Evolutionary conservation across 2,113 vertebrate species (phyloP), one percentile per base, ranked within the genome.

Genomic region (Calyptomena viridis): DNA sequence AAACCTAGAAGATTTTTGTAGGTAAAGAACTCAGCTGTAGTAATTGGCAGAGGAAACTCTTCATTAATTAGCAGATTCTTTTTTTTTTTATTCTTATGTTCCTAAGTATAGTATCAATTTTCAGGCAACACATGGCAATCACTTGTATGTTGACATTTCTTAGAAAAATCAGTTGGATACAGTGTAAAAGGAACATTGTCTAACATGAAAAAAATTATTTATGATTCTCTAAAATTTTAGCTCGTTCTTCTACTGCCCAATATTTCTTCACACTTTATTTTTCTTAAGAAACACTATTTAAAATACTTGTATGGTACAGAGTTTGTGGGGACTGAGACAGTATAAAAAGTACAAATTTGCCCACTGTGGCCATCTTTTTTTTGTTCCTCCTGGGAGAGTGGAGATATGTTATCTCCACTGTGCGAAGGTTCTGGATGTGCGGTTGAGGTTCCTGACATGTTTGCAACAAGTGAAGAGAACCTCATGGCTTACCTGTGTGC

Each of bases 11-110:
- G 90, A 67, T 60, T 95, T 98, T 95, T 95, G 87, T 95, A 83
- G 91, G 97, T 98, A 96, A 95, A 95, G 94, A 97, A 93, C 95
- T 97, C 97, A 97, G 96, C 92, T 90, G 83, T 97, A 95, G 96
- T 97, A 98, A 98, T 98, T 98, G 98, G 96, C 97, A 97, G 95
- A 96, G 95, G 94, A 96, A 96, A 87, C 74, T 97, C 90, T 97
- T 98, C 95, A 98, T 97, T 97, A 98, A 98, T 98, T 98, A 98
- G 95, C 88, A 56, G 93, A 87, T 93, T n/a, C n/a, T n/a, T 94
- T 85, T 94, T 94, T 78, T 89, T 60, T 49, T 4, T 80, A 90
- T 87, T 94, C 53, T 90, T 81, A 7, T 96, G 62, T 87, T 96
- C 86, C 96, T 93, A 97, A 94, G 87, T 93, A 97, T 96, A 97